A percentile compares a stretch with the other conserved stretches of the same genome.
Evolutionary conservation across 2,113 vertebrate genomes (phyloP).

Genomic region (Tretioscincus oriximinensis): DNA sequence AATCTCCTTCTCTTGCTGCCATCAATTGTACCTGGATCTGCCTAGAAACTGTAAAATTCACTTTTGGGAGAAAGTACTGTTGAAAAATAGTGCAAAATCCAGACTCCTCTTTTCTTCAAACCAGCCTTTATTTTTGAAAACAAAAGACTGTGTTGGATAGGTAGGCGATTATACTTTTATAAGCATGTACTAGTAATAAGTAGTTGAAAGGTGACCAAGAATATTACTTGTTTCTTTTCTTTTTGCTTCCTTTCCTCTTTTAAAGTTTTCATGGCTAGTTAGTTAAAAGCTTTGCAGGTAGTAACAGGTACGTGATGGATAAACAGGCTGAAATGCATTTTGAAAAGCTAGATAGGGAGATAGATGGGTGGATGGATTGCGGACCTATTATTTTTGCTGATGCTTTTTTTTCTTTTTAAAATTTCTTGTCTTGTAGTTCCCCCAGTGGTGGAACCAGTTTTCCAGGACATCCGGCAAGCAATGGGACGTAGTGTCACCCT

Average conservation of each 20-base stretch:
- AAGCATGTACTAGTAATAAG: neutral
- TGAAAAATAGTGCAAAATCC: neutral
- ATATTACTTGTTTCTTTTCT: neutral
- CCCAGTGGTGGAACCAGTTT: slow-evolving; percentile 86
- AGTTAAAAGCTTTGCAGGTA: neutral
- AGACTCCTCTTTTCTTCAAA: neutral
- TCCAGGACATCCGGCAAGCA: slow-evolving; percentile 85
- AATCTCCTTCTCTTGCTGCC: no score
- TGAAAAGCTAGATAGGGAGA: neutral
- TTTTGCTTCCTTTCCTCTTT: neutral
- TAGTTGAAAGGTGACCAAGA: neutral
- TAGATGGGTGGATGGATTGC: neutral
- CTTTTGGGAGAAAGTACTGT: neutral
- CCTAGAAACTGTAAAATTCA: no score
- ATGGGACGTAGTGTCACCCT: slow-evolving; percentile 79
- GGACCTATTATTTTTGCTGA: neutral
- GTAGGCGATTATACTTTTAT: neutral
- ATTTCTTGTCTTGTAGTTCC: slow-evolving; percentile 73
- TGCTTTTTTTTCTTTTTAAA: neutral
- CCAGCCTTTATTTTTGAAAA: neutral
- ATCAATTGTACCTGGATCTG: no score
- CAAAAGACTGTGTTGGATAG: neutral
- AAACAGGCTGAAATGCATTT: neutral
- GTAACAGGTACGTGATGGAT: neutral
- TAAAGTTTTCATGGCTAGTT: neutral